phyloP scores from a whole-genome alignment of 2,888 invertebrate species.

The Sussaba pulchella region DNA sequence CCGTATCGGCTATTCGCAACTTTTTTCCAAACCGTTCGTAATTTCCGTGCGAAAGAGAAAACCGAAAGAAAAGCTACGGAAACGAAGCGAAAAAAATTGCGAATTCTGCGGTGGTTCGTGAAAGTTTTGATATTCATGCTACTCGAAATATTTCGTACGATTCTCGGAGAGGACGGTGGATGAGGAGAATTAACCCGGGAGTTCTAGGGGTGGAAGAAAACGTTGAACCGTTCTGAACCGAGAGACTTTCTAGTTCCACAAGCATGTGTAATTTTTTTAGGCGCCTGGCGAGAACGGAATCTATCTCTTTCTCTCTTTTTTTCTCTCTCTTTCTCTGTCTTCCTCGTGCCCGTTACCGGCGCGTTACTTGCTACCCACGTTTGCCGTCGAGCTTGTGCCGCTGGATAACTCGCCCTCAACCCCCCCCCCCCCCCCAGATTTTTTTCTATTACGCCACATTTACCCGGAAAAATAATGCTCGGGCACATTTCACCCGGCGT shows the following conservation, averaged over 20 bases:
- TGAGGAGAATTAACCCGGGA: conserved; percentile 14
- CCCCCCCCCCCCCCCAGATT: conserved; percentile 9
- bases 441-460: conserved; percentile 75
- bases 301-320: neutral
- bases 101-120: neutral
- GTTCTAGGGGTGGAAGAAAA: conserved; percentile 2
- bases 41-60: conserved; percentile 8
- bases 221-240: conserved; percentile 5
- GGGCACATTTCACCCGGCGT: conserved; percentile 75
- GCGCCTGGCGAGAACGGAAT: conserved; percentile 21
- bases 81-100: neutral
- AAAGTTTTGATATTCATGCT: conserved; percentile 35
- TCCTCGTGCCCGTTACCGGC: conserved; percentile 1
- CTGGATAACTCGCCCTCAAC: conserved; percentile 49
- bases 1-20: neutral
- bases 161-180: neutral
- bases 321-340: neutral
- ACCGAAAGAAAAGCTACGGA: too few species aligned
- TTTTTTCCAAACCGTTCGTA: neutral
- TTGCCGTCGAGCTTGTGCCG: conserved; percentile 12
- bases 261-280: conserved; percentile 52
- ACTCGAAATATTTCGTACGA: conserved; percentile 34
- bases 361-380: neutral
- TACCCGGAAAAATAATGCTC: conserved; percentile 75
- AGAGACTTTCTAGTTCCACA: conserved; percentile 33